Evolutionary conservation across 1,140 invertebrate genomes (phyloP).

Genomic region (Meloidogyne floridensis): DNA sequence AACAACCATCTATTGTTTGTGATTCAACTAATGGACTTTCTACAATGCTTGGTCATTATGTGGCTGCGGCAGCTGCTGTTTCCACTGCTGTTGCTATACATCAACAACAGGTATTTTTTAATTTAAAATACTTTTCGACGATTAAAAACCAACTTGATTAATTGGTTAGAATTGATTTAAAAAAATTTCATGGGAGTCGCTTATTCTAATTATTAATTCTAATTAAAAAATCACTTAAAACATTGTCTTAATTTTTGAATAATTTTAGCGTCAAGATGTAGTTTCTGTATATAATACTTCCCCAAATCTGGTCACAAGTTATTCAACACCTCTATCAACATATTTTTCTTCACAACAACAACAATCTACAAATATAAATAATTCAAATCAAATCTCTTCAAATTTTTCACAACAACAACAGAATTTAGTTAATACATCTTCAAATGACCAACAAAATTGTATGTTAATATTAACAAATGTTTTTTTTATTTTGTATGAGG

Average conservation of each 20-base stretch:
- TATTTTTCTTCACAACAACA: constrained; percentile 1
- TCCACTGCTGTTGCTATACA: constrained; percentile 19
- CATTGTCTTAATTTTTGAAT: background rate
- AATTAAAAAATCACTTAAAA: background rate
- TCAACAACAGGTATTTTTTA: constrained; percentile 22
- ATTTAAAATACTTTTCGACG: background rate
- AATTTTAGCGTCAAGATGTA: constrained; percentile 3
- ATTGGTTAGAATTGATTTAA: too few species aligned
- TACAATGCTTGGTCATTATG: constrained; percentile 21
- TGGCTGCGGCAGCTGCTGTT: constrained; percentile 19
- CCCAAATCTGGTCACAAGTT: background rate
- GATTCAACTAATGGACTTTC: constrained; percentile 24
- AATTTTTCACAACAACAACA: background rate
- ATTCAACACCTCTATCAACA: constrained; percentile 8
- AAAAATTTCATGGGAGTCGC: too few species aligned
- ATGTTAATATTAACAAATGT: background rate
- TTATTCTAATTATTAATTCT: too few species aligned
- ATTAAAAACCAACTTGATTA: too few species aligned
- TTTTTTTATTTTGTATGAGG: background rate
- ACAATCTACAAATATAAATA: background rate
- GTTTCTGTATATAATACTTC: constrained; percentile 7
- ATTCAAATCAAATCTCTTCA: background rate
- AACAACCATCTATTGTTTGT: background rate
- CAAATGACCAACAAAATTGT: constrained; percentile 9
- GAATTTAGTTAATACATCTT: background rate